A percentile compares a stretch with the other conserved stretches of the same genome.
These are phyloP conservation scores for Meloe dianella DNA, from an alignment of 2,888 invertebrate species.

Conservation along the genomic window DNA sequence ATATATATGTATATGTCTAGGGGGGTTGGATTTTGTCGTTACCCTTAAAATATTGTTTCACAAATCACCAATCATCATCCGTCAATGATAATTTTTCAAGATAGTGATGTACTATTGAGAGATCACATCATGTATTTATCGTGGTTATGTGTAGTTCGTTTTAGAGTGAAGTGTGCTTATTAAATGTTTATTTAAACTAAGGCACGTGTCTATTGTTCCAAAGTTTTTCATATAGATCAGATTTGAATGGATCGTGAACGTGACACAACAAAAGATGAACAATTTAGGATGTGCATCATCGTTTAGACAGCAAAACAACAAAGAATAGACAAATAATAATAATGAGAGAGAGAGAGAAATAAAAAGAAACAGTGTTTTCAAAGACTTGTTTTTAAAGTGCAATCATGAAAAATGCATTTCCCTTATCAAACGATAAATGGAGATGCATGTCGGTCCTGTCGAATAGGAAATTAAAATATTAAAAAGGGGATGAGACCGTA, in stretches of 20 bases:
- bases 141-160: constrained; percentile 18
- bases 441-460: background rate
- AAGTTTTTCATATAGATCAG: constrained; percentile 24
- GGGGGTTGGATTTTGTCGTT: constrained; percentile 34
- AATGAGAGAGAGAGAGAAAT: background rate
- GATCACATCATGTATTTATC: constrained; percentile 18
- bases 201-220: constrained; percentile 54
- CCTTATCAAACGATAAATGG: constrained; percentile 5
- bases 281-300: constrained; percentile 13
- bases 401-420: background rate
- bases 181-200: constrained; percentile 56
- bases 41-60: constrained; percentile 14
- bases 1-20: constrained; percentile 12
- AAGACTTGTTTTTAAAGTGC: background rate
- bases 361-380: background rate
- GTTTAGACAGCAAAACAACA: constrained; percentile 7
- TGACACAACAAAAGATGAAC: constrained; percentile 29
- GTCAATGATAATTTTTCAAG: background rate
- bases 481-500: background rate
- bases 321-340: constrained; percentile 4
- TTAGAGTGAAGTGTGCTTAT: constrained; percentile 41
- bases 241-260: constrained; percentile 30
- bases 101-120: background rate
- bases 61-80: background rate
- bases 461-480: background rate